Conservation (phyloP, 2,797 vertebrate species). For the Gila robusta region DNA sequence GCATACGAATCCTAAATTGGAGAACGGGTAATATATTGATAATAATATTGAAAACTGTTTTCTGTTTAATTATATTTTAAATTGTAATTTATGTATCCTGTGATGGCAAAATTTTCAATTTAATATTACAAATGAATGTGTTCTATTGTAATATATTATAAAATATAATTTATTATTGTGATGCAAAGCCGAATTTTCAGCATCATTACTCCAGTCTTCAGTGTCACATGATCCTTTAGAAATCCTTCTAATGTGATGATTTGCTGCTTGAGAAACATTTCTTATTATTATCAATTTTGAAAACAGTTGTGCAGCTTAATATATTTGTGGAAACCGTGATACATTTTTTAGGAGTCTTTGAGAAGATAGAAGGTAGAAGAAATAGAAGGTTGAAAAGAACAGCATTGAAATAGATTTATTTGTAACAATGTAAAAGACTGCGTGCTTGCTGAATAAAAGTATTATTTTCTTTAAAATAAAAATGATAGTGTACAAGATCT, state of each 20-base stretch:
- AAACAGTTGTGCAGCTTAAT: neutral
- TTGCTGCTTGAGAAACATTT: neutral
- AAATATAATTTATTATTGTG: neutral
- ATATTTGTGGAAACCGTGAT: neutral
- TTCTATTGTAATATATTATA: neutral
- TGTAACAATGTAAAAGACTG: no score
- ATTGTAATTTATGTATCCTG: no score
- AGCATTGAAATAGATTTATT: no score
- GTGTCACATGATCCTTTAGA: neutral
- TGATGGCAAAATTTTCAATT: no score
- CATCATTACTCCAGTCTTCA: neutral
- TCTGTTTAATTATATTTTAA: no score
- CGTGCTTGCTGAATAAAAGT: no score
- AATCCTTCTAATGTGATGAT: neutral
- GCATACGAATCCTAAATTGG: constrained; percentile 82
- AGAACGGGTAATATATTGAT: constrained; percentile 73
- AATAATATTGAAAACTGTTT: no score
- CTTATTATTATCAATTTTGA: neutral
- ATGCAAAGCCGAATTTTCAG: neutral
- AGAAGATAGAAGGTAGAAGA: no score
- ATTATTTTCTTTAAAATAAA: no score
- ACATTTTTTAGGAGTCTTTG: neutral
- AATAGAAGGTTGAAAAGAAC: no score
- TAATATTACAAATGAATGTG: neutral
- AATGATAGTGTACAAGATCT: no score